Conservation (phyloP, 2,113 vertebrate species). For the Scytalopus superciliaris region DNA sequence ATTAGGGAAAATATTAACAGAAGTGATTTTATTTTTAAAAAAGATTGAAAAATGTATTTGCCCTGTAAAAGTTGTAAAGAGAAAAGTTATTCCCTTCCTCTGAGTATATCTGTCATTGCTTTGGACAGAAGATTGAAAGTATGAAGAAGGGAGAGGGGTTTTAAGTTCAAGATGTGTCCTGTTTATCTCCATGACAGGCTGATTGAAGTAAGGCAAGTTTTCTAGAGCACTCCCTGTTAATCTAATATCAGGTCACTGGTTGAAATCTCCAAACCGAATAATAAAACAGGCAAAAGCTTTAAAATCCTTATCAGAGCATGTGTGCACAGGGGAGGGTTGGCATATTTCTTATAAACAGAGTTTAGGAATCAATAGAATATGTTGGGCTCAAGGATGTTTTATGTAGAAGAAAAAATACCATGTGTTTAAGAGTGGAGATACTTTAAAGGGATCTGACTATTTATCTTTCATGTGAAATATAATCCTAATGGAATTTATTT, state of each 20-base stretch:
- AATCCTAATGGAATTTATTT: neutral
- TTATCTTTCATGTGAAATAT: neutral
- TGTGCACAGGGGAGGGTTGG: neutral
- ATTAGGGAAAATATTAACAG: neutral
- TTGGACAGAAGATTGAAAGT: neutral
- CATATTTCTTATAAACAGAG: neutral
- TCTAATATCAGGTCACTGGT: neutral
- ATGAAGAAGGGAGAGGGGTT: neutral
- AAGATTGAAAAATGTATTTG: neutral
- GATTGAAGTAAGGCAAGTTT: neutral
- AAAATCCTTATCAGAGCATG: rapidly evolving
- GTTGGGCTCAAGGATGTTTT: neutral
- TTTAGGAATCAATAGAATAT: neutral
- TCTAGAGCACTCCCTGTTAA: neutral
- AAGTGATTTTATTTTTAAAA: neutral
- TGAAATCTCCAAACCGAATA: neutral
- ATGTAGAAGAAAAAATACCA: rapidly evolving
- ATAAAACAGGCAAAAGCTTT: neutral
- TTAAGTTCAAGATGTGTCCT: neutral
- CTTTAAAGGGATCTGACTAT: neutral
- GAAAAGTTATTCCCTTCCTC: neutral
- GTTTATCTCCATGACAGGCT: neutral
- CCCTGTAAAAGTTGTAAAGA: neutral
- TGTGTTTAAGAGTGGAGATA: neutral
- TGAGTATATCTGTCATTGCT: neutral